Conservation (phyloP, 2,113 vertebrate species). For the Addax nasomaculatus region DNA sequence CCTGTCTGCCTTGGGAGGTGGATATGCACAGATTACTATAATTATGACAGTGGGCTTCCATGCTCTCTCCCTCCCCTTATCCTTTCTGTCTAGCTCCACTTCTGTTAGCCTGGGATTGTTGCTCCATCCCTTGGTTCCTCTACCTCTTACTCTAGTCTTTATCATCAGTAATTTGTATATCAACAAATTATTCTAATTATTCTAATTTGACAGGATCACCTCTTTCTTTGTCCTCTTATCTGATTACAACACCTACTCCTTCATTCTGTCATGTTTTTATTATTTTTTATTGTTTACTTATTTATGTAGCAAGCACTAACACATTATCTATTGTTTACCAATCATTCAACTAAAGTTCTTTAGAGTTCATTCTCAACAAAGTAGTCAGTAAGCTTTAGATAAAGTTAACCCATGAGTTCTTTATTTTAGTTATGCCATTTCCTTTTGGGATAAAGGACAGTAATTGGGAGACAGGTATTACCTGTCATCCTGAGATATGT, state of each 20-base stretch:
- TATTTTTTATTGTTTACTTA: background rate
- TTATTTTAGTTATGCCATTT: background rate
- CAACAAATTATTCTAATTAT: background rate
- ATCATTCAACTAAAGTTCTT: background rate
- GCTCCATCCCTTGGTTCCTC: background rate
- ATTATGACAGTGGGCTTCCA: fast-evolving
- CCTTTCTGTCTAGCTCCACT: background rate
- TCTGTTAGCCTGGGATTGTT: background rate
- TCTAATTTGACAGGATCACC: background rate
- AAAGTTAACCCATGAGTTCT: background rate
- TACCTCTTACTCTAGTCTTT: background rate
- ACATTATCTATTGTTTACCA: background rate
- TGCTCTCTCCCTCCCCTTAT: background rate
- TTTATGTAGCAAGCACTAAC: background rate
- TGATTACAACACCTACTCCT: background rate
- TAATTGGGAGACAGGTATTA: background rate
- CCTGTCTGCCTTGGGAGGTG: background rate
- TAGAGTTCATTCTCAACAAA: background rate
- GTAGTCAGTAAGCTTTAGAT: background rate
- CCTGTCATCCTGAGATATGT: background rate
- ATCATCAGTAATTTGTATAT: background rate
- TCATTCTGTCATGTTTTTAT: background rate
- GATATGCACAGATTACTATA: background rate
- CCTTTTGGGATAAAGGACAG: background rate
- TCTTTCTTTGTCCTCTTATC: background rate